Evolutionary conservation across 2,888 invertebrate species (phyloP), one percentile per base, ranked within the genome.

Genomic region (Orthonychiurus folsomi): DNA sequence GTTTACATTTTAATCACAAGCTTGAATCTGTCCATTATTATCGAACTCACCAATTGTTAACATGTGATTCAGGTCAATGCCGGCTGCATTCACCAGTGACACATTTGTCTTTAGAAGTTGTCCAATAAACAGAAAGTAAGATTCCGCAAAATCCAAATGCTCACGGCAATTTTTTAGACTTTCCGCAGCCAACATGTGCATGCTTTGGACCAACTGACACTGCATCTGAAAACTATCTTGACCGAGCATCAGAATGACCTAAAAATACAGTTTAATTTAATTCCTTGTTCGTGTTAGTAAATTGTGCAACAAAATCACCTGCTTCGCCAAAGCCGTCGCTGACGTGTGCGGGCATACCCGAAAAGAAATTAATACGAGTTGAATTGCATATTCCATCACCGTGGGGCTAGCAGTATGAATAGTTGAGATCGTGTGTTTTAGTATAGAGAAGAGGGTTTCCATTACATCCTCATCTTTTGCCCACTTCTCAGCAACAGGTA

Each of bases 401-500:
- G 66, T 57, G 25, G 66, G 65, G 54, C 69, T 71, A 1, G 68
- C 61, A 37, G 67, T 60, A 60, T 71, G 67, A 37, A 71, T 67
- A n/a, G 70, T 69, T 15, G 68, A 60, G 20, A 72, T 50, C 0
- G 71, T 70, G 50, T 70, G 70, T 56, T 69, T 69, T 23, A 69
- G 65, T 62, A 72, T 72, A 2, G 70, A 65, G 37, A 72, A 66
- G 18, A 72, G 58, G 12, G 70, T 64, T 26, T 70, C 70, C 63
- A 72, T 72, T 3, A 70, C 69, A n/a, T 67, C 66, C 60, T 70
- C 70, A 59, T 72, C 71, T 52, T 66, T 65, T 21, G 69, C 69
- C 71, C 71, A 72, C 48, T 68, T 72, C 48, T 72, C 71, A n/a
- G 69, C 68, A 1, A 72, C 59, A 3, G 66, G 67, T 56, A 70